phyloP scores from a whole-genome alignment of 2,113 vertebrate genomes.

The Pandion haliaetus region DNA sequence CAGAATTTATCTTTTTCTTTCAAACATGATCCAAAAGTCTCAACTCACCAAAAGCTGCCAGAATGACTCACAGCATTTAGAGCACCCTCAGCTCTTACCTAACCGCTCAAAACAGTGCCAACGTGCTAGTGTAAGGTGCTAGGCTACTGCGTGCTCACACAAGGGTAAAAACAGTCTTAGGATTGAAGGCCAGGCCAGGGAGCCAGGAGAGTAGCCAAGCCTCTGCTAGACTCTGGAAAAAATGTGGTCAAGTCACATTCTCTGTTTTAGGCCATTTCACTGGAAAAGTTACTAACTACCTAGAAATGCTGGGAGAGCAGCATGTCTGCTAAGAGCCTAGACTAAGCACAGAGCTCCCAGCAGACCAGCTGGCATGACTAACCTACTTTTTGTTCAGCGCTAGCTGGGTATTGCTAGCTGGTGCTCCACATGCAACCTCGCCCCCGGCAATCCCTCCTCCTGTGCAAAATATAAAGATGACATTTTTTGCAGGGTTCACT shows the following conservation, averaged over 20 bases:
- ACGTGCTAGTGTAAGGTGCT: no score
- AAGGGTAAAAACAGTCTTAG: background rate
- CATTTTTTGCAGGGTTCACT: background rate
- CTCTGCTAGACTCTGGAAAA: background rate
- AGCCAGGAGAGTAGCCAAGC: background rate
- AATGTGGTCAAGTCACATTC: background rate
- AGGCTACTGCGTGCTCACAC: background rate
- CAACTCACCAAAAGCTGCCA: background rate
- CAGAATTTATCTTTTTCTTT: background rate
- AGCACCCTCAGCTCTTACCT: background rate
- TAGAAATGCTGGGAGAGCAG: background rate
- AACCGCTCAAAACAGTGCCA: background rate
- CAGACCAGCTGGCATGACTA: background rate
- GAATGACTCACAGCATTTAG: background rate
- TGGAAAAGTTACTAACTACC: background rate
- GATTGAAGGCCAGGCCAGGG: background rate
- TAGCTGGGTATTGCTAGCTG: background rate
- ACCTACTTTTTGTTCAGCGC: background rate
- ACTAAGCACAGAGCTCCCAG: background rate
- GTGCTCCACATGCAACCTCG: background rate
- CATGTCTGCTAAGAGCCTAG: background rate
- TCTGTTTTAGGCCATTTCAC: background rate
- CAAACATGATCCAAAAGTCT: background rate
- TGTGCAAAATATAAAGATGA: rapidly evolving
- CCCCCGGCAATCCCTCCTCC: background rate